Percentiles rank a stretch among this genome's conserved stretches.
phyloP scores from a whole-genome alignment of 2,888 invertebrate genomes.

The Orchesella flavescens region DNA sequence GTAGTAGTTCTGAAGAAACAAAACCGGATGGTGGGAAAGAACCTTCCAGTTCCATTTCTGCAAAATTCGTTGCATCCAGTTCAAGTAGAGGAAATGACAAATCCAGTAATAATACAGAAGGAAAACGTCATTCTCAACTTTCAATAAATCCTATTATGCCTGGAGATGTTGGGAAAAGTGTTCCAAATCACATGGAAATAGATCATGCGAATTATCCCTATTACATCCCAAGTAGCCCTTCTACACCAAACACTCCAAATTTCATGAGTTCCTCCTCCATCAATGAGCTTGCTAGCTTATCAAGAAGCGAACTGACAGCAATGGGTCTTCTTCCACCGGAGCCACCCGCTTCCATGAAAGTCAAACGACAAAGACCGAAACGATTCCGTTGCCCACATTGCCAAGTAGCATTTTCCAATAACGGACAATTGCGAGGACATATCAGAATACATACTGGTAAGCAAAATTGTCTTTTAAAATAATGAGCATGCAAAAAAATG shows the following conservation, averaged over 20 bases:
- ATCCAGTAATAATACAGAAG: background rate
- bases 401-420: conserved; percentile 93
- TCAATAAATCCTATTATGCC: background rate
- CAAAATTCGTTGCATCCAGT: background rate
- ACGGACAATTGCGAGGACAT: conserved; percentile 92
- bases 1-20: conserved; percentile 2
- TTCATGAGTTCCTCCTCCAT: conserved; percentile 67
- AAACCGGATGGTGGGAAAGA: background rate
- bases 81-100: background rate
- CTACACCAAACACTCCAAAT: conserved; percentile 22
- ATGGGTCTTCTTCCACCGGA: conserved; percentile 70
- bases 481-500: conserved; percentile 1
- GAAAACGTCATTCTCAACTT: background rate
- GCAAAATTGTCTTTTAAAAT: conserved; percentile 54
- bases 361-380: conserved; percentile 74
- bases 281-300: conserved; percentile 70
- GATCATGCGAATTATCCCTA: conserved; percentile 13
- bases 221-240: conserved; percentile 47
- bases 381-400: conserved; percentile 81
- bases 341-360: conserved; percentile 61
- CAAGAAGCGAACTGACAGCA: conserved; percentile 69
- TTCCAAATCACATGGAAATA: conserved; percentile 2
- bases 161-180: background rate
- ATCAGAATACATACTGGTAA: conserved; percentile 90
- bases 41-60: background rate